phyloP scores from a whole-genome alignment of 2,797 vertebrate species.

The Sebastiscus tertius region DNA sequence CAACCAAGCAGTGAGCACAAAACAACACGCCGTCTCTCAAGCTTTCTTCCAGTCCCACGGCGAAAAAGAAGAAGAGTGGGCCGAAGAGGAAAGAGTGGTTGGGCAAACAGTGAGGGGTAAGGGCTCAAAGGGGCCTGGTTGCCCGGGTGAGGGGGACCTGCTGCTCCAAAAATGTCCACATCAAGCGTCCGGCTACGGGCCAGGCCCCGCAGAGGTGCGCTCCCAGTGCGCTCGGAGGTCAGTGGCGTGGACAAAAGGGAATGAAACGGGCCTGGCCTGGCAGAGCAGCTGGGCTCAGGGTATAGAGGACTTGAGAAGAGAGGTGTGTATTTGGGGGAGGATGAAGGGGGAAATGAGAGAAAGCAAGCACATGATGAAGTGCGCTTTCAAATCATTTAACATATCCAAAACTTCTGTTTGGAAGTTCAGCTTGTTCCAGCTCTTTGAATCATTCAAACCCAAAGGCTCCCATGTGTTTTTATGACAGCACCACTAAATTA shows the following conservation, averaged over 20 bases:
- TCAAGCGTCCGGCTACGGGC: constrained; percentile 71
- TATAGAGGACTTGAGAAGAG: constrained; percentile 9
- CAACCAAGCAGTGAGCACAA: constrained; percentile 70
- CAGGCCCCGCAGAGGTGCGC: constrained; percentile 69
- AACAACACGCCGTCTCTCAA: constrained; percentile 67
- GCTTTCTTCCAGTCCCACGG: constrained; percentile 60
- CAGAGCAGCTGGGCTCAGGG: constrained; percentile 51
- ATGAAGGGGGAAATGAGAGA: constrained; percentile 5
- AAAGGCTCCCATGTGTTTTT: too few relatives aligned
- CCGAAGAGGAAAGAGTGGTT: constrained; percentile 64
- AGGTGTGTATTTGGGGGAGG: not conserved
- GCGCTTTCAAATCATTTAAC: not conserved
- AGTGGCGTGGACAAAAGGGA: constrained; percentile 65
- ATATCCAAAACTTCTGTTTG: not conserved
- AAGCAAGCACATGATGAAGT: constrained; percentile 3
- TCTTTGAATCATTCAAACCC: too few relatives aligned
- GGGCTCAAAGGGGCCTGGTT: constrained; percentile 78
- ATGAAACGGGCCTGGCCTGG: constrained; percentile 33
- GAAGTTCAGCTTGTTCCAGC: too few relatives aligned
- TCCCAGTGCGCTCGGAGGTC: constrained; percentile 63
- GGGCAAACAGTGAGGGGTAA: constrained; percentile 80
- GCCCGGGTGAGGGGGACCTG: constrained; percentile 77
- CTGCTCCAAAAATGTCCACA: constrained; percentile 80
- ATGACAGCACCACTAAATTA: too few relatives aligned
- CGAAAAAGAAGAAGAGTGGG: constrained; percentile 49